phyloP scores from a whole-genome alignment of 2,888 invertebrate species.

The Melanargia galathea region DNA sequence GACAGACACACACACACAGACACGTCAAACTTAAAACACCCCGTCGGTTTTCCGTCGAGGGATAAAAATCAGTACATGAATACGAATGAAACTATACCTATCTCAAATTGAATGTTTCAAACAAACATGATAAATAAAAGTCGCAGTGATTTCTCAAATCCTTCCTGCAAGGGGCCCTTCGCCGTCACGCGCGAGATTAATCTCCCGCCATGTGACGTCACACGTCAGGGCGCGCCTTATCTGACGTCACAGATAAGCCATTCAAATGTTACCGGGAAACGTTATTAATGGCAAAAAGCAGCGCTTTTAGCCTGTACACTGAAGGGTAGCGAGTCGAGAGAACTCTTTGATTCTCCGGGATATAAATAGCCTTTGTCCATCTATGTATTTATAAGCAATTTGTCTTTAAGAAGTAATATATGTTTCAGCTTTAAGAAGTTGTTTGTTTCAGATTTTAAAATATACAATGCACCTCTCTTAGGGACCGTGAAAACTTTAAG shows the following conservation, averaged over 20 bases:
- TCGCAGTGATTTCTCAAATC: not conserved
- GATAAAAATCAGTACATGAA: too few species aligned
- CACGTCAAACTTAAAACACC: too few species aligned
- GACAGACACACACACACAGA: too few species aligned
- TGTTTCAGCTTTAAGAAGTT: too few species aligned
- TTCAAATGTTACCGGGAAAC: not conserved
- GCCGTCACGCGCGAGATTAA: slow-evolving; percentile 3
- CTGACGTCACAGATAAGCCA: not conserved
- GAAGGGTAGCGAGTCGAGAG: too few species aligned
- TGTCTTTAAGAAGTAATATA: too few species aligned
- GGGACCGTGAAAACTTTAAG: not conserved
- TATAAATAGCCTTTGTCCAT: too few species aligned
- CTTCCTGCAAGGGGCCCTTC: not conserved
- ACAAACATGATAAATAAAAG: slow-evolving; percentile 9
- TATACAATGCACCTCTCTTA: not conserved
- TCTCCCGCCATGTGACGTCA: slow-evolving; percentile 6
- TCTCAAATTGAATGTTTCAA: not conserved
- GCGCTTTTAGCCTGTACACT: too few species aligned
- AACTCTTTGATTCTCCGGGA: too few species aligned
- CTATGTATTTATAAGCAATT: too few species aligned
- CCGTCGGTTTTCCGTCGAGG: too few species aligned
- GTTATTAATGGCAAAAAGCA: slow-evolving; percentile 13
- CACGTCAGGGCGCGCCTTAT: slow-evolving; percentile 6
- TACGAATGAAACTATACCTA: too few species aligned
- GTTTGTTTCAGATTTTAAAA: not conserved